These are phyloP conservation scores for Pterois miles DNA, from an alignment of 2,797 vertebrate species.

Conservation along the genomic window DNA sequence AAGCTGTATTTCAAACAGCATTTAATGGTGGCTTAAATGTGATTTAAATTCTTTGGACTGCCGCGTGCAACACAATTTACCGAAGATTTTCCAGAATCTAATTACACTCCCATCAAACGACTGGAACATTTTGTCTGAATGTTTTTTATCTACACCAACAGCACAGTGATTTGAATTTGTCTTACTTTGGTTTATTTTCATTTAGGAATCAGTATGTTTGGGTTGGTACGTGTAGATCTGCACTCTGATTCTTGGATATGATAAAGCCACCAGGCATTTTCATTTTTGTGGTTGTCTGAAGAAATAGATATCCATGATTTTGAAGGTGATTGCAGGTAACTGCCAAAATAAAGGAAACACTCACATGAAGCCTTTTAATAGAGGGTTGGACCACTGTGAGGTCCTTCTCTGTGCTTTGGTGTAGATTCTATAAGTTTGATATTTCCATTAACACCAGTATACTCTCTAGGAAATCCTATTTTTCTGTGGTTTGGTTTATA, in stretches of 20 bases:
- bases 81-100: slow-evolving; percentile 27
- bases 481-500: neutral
- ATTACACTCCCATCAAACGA: slow-evolving; percentile 16
- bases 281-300: slow-evolving; percentile 49
- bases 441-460: neutral
- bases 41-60: slow-evolving; percentile 11
- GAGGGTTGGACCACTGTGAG: neutral
- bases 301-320: neutral
- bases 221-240: slow-evolving; percentile 32
- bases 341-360: slow-evolving; percentile 39
- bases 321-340: slow-evolving; percentile 11
- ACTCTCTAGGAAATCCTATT: neutral
- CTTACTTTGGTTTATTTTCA: slow-evolving; percentile 26
- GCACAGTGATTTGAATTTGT: slow-evolving; percentile 8
- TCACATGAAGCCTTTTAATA: neutral
- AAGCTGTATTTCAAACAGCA: neutral
- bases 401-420: neutral
- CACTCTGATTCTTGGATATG: slow-evolving; percentile 15
- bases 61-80: neutral
- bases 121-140: slow-evolving; percentile 47
- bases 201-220: slow-evolving; percentile 36
- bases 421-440: neutral
- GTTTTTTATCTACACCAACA: neutral
- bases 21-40: neutral
- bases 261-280: slow-evolving; percentile 40